phyloP scores from a whole-genome alignment of 2,113 vertebrate species.

The Bostrychus sinensis region DNA sequence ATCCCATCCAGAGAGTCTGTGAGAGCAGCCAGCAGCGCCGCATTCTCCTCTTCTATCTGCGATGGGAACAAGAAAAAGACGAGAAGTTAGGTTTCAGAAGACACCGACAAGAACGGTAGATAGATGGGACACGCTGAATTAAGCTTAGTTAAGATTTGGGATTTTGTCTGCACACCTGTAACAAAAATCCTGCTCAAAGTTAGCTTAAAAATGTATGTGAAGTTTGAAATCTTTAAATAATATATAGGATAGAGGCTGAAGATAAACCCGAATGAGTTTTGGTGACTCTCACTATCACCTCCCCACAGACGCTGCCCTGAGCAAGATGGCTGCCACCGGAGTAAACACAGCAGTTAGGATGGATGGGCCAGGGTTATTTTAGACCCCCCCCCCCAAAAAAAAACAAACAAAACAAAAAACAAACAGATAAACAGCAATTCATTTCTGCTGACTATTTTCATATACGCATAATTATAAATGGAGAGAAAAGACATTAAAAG shows the following conservation, averaged over 20 bases:
- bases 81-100: neutral
- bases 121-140: no score
- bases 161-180: no score
- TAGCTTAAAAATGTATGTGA: neutral
- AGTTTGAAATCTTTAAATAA: neutral
- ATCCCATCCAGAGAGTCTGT: constrained; percentile 95
- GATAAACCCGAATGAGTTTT: neutral
- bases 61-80: constrained; percentile 28
- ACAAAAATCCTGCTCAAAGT: no score
- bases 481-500: neutral
- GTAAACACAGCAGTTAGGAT: constrained; percentile 5
- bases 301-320: constrained; percentile 2
- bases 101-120: neutral
- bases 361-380: neutral
- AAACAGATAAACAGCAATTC: neutral
- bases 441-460: neutral
- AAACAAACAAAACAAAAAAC: no score
- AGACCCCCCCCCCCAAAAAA: no score
- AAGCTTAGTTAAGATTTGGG: no score
- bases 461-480: neutral
- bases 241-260: neutral
- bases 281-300: constrained; percentile 2
- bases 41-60: constrained; percentile 92
- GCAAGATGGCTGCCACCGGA: constrained; percentile 8
- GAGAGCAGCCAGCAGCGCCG: constrained; percentile 93